phyloP scores from a whole-genome alignment of 2,113 vertebrate species.

The Sorex fumeus region DNA sequence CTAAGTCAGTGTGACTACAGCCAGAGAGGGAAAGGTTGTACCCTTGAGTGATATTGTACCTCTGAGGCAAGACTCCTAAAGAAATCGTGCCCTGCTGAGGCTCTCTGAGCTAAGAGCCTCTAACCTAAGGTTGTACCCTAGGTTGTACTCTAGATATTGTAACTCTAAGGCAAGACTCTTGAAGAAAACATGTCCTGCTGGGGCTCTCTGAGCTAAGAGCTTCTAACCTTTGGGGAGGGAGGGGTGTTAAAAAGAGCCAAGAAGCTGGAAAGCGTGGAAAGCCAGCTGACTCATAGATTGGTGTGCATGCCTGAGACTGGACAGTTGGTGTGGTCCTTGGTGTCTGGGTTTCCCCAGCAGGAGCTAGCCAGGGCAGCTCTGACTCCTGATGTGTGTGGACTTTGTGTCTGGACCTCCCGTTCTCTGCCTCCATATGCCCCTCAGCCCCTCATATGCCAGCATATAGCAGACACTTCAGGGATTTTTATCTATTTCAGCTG shows the following conservation, averaged over 20 bases:
- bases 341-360: neutral
- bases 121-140: neutral
- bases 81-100: neutral
- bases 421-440: neutral
- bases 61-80: neutral
- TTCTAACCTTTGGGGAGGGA: neutral
- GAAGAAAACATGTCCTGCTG: neutral
- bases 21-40: neutral
- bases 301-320: too few species aligned
- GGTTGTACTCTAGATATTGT: neutral
- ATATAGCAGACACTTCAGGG: neutral
- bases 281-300: neutral
- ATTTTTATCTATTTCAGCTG: neutral
- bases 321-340: too few species aligned
- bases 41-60: neutral
- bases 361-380: fast-evolving
- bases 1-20: neutral
- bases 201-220: neutral
- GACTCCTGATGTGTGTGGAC: neutral
- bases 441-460: neutral
- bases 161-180: neutral
- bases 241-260: neutral
- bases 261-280: neutral
- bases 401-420: neutral
- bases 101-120: neutral